Evolutionary conservation across 2,113 vertebrate genomes (phyloP).

Genomic region (Pheucticus melanocephalus): DNA sequence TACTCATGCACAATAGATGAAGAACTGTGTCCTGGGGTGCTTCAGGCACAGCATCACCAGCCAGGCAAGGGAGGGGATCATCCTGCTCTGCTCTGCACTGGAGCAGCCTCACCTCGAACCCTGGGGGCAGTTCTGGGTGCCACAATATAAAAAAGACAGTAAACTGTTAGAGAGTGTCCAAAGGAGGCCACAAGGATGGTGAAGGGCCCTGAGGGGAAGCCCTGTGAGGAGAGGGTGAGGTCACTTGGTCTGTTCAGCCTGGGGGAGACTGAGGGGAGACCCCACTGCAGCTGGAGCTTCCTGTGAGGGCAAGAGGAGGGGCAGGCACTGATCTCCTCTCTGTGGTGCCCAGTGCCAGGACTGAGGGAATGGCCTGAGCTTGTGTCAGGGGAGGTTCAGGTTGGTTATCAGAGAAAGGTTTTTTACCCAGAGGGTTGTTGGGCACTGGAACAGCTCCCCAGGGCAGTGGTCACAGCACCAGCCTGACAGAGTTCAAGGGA

Average conservation of each 20-base stretch:
- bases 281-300: rapidly evolving
- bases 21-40: not conserved
- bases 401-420: not conserved
- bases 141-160: rapidly evolving
- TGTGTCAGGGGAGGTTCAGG: not conserved
- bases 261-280: not conserved
- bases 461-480: not conserved
- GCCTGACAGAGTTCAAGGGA: not conserved
- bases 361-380: not conserved
- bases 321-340: rapidly evolving
- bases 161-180: not conserved
- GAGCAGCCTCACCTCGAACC: rapidly evolving
- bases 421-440: not conserved
- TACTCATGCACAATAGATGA: not conserved
- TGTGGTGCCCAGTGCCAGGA: not conserved
- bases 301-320: not conserved
- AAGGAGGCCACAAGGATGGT: not conserved
- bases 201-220: not conserved
- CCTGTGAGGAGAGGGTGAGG: rapidly evolving
- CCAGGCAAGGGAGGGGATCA: rapidly evolving
- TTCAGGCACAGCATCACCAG: not conserved
- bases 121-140: not conserved
- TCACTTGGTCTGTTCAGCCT: not conserved
- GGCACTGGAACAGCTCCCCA: not conserved
- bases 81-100: rapidly evolving